Conservation (phyloP, 2,797 vertebrate genomes). For the Salmo trutta region DNA sequence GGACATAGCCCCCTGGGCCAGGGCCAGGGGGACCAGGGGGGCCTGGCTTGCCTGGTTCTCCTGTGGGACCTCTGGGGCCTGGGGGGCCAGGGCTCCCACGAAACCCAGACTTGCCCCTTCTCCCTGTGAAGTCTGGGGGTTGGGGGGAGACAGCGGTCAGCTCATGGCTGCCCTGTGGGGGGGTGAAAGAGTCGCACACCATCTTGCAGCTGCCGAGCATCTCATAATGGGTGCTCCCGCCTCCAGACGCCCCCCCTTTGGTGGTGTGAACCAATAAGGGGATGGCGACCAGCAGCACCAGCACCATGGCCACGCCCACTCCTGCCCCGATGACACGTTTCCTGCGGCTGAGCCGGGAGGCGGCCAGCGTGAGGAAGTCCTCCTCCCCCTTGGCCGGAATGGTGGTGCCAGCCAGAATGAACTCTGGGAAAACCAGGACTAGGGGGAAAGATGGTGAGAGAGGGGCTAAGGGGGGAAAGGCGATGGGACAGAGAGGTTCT, state of each 20-base stretch:
- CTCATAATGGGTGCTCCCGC: slow-evolving; percentile 86
- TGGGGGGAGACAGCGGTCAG: slow-evolving; percentile 75
- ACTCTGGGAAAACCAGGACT: slow-evolving; percentile 53
- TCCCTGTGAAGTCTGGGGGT: slow-evolving; percentile 79
- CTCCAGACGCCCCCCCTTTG: slow-evolving; percentile 82
- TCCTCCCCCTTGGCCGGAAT: slow-evolving; percentile 94
- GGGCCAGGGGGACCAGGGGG: slow-evolving; percentile 80
- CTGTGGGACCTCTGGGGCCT: slow-evolving; percentile 82
- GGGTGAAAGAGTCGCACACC: slow-evolving; percentile 89
- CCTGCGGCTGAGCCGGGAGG: slow-evolving; percentile 89
- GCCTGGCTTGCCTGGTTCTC: slow-evolving; percentile 85
- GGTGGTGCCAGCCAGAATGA: slow-evolving; percentile 84
- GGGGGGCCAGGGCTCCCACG: slow-evolving; percentile 82
- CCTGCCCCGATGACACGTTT: slow-evolving; percentile 92
- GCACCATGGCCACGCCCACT: slow-evolving; percentile 95
- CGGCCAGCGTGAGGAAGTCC: slow-evolving; percentile 94
- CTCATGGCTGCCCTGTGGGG: slow-evolving; percentile 73
- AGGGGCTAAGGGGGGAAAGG: slow-evolving; percentile 3
- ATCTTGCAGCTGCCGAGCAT: slow-evolving; percentile 94
- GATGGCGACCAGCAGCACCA: slow-evolving; percentile 93
- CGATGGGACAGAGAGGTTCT: slow-evolving; percentile 34
- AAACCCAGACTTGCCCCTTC: slow-evolving; percentile 81
- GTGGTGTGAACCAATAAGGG: slow-evolving; percentile 95
- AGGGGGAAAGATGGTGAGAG: slow-evolving; percentile 37
- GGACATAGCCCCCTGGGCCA: slow-evolving; percentile 82